These are phyloP conservation scores for Alces alces DNA, from an alignment of 2,113 vertebrate species.

Conservation along the genomic window DNA sequence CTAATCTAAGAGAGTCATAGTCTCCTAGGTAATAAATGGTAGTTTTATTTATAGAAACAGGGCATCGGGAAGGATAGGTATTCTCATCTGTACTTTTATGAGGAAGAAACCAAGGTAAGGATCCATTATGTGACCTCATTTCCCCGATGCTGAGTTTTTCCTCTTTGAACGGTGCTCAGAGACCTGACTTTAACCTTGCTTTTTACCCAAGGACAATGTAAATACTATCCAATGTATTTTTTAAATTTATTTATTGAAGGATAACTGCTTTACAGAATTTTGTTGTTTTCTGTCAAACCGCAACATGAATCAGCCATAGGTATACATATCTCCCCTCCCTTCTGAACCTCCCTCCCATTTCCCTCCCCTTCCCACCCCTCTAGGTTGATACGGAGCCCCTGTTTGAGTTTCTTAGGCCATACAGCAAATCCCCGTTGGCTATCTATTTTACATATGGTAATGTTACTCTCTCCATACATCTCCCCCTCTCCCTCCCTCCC, in stretches of 20 bases:
- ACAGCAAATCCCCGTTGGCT: not conserved
- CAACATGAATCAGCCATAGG: not conserved
- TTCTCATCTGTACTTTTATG: not conserved
- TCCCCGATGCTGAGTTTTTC: not conserved
- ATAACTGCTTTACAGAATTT: not conserved
- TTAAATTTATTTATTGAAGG: not conserved
- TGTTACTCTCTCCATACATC: not conserved
- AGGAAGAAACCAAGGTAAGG: not conserved
- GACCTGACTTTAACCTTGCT: not conserved
- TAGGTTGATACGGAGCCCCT: not conserved
- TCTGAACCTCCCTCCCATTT: not conserved
- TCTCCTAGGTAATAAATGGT: not conserved
- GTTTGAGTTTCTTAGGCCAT: not conserved
- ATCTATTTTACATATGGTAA: not conserved
- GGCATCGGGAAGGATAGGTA: not conserved
- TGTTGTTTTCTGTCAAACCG: not conserved
- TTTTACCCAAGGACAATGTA: not conserved
- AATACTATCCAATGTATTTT: not conserved
- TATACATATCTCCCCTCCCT: not conserved
- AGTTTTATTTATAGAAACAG: constrained; percentile 15
- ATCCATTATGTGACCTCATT: not conserved
- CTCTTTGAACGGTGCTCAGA: not conserved
- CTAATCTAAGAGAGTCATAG: not conserved
- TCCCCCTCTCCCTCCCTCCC: not conserved
- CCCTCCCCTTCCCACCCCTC: too few relatives aligned